Conservation (phyloP, 64 coral and sea anemone species). For the Platygyra sinensis region DNA sequence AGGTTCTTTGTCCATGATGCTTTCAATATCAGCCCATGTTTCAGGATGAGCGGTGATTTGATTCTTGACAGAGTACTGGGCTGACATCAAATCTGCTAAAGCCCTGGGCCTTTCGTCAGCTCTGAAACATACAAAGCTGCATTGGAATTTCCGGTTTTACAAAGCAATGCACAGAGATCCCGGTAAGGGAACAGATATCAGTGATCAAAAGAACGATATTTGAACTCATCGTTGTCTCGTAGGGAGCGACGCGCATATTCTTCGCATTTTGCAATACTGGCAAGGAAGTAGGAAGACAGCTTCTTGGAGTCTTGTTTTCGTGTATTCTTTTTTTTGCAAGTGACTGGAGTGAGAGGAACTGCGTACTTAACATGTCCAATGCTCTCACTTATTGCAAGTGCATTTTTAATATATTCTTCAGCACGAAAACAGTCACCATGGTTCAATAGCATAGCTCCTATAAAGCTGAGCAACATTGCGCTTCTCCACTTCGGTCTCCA, state of each 20-base stretch:
- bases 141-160: background rate
- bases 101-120: background rate
- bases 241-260: background rate
- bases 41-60: background rate
- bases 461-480: too few relatives aligned
- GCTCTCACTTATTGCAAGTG: background rate
- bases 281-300: background rate
- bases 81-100: background rate
- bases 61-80: background rate
- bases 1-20: background rate
- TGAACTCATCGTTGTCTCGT: background rate
- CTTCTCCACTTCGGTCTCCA: too few relatives aligned
- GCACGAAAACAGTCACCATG: too few relatives aligned
- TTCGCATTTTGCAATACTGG: background rate
- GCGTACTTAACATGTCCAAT: background rate
- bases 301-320: background rate
- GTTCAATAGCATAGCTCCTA: too few relatives aligned
- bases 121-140: background rate
- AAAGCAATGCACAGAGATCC: background rate
- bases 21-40: background rate
- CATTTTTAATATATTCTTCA: background rate
- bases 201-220: background rate
- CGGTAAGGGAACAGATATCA: background rate
- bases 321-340: background rate
- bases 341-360: background rate